Conservation (phyloP, 92 coral and sea anemone genomes). For the Metridium senile region DNA sequence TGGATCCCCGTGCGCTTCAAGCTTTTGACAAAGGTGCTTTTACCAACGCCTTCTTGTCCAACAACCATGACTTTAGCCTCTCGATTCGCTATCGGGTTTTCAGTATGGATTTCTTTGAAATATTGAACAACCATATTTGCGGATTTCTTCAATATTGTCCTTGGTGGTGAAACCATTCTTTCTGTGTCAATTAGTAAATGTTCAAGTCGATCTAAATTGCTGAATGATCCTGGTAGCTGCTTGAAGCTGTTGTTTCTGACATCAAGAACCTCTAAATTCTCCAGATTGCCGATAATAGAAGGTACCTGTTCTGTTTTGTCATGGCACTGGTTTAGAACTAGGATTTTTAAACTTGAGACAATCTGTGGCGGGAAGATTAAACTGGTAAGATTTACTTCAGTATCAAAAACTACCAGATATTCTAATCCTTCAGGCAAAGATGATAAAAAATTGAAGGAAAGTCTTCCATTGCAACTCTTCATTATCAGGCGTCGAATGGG, state of each 20-base stretch:
- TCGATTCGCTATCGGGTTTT: neutral
- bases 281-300: slow-evolving; percentile 9
- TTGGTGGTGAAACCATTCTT: slow-evolving; percentile 15
- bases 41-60: slow-evolving; percentile 46
- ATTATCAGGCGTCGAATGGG: slow-evolving; percentile 9
- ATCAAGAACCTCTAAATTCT: slow-evolving; percentile 12
- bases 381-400: neutral
- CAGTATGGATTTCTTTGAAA: neutral
- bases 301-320: slow-evolving; percentile 12
- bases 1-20: neutral
- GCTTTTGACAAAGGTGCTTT: slow-evolving; percentile 38
- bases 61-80: slow-evolving; percentile 33
- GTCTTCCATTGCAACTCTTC: slow-evolving; percentile 10
- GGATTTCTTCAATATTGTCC: neutral
- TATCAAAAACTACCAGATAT: slow-evolving; percentile 22
- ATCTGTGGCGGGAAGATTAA: neutral
- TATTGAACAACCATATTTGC: slow-evolving; percentile 2
- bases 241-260: slow-evolving; percentile 7
- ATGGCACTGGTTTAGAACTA: slow-evolving; percentile 14
- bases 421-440: slow-evolving; percentile 1
- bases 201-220: slow-evolving; percentile 1
- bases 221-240: slow-evolving; percentile 3
- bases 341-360: neutral
- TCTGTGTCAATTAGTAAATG: slow-evolving; percentile 14
- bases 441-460: slow-evolving; percentile 13